Base-by-base conservation (phyloP, 2,113 vertebrate species). In the Upupa epops region DNA sequence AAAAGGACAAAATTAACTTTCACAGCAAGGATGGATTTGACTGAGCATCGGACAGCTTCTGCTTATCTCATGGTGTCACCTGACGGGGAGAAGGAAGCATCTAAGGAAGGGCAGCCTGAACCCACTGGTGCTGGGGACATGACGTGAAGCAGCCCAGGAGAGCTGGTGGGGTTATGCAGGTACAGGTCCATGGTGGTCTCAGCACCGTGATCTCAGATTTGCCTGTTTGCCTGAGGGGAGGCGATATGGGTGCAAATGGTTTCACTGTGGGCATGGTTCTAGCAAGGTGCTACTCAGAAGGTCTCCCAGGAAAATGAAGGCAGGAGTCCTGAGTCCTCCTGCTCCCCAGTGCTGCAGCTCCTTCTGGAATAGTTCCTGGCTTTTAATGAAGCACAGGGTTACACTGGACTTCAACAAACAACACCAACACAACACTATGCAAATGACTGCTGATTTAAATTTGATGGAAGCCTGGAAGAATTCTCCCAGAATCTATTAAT, bases 151-250 rank as follows among this genome's bases (percentile, higher is more conserved):
- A 60, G 15, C 65, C 31, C 36, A 20, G 36, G 15, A 58, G 16
- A 58, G 34, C 48, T 24, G 31, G 46, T 18, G 26, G 31, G 26
- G 20, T 51, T 51, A 42, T 51, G 42, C 37, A 25, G 6, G 34
- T 18, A 29, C 0, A 1, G 56, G 49, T 17, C 45, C 0, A 0
- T 4, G 2, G 28, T 58, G 61, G 25, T n/a, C 36, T 64, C 69
- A 21, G 20, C n/a, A 6, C 45, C 1, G 1, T 17, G 5, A 64
- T 20, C 46, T 40, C 51, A 65, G 64, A 64, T 52, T 19, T 11
- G 8, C 14, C 2, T 4, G 29, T 22, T 32, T 24, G 37, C 16
- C 48, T 17, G 17, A 13, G 24, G 51, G 18, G 7, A 28, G 40
- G 40, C 40, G 56, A 58, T 4, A 31, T 0, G 3, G 36, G 6